Evolutionary conservation across 1,140 invertebrate genomes (phyloP).

Genomic region (Temnothorax curvispinosus): DNA sequence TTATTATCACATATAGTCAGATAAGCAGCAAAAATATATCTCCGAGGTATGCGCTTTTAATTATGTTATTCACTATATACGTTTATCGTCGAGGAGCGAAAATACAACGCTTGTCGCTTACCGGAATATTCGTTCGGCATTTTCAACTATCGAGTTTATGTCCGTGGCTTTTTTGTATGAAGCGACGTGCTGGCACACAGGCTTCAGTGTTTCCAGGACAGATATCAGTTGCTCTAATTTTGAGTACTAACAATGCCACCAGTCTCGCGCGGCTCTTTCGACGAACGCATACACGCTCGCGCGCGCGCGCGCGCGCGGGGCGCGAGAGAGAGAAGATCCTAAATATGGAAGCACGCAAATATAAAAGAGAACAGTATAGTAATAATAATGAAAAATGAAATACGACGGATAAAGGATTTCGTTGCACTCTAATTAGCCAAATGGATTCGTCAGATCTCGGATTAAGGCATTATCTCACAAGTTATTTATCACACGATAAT

Average conservation of each 20-base stretch:
- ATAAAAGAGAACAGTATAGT: conserved; percentile 23
- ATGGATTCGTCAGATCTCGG: conserved; percentile 54
- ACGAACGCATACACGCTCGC: background rate
- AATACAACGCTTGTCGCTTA: conserved; percentile 54
- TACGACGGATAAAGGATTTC: conserved; percentile 48
- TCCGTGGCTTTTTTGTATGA: conserved; percentile 54
- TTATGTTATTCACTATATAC: conserved; percentile 7
- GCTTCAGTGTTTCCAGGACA: conserved; percentile 57
- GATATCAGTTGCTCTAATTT: conserved; percentile 63
- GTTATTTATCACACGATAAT: conserved; percentile 54
- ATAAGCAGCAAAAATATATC: conserved; percentile 15
- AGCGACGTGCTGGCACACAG: conserved; percentile 23
- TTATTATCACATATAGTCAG: background rate
- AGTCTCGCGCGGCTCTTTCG: conserved; percentile 50
- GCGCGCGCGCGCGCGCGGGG: background rate
- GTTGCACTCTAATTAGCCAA: conserved; percentile 45
- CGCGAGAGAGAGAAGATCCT: background rate
- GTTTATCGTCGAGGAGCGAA: conserved; percentile 21
- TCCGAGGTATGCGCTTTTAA: conserved; percentile 28
- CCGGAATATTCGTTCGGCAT: conserved; percentile 61
- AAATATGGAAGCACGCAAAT: conserved; percentile 37
- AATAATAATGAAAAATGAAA: conserved; percentile 54
- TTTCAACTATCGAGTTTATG: conserved; percentile 62
- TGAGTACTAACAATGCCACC: conserved; percentile 52
- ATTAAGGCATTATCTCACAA: conserved; percentile 55